Evolutionary conservation across 2,113 vertebrate species (phyloP), one percentile per base, ranked within the genome.

Genomic region (Leptodactylus fuscus): DNA sequence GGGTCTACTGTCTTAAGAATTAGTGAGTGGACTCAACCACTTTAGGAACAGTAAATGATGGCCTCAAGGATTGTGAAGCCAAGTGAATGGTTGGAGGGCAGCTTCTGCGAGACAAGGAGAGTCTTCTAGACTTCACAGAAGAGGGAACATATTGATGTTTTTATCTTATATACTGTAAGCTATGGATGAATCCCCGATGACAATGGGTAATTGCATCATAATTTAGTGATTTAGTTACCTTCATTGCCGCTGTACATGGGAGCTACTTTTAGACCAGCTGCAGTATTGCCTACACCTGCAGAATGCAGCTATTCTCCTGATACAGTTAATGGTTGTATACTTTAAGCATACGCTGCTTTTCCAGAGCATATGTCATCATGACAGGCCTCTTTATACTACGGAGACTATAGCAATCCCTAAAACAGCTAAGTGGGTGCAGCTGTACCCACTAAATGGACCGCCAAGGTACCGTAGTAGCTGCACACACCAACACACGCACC

Each of bases 231-330:
- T 20, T 20, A 16, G 29, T 18, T 34, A 34, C 20, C 15, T 67
- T 34, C 15, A 34, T 9, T 1, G 12, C 12, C 11, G 27, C 60
- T 62, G 29, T 32, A 62, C 29, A 67, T 18, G 62, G 62, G 1
- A 34, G 32, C 29, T 67, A 16, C 29, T 18, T 34, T 18, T 34
- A 67, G 62, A 36, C 29, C 62, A 67, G 62, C 62, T 67, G 62
- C 20, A 67, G 13, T 34, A 18, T 15, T 67, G 62, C 62, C 62
- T 32, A 34, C 62, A 67, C 62, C 29, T 67, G 62, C 62, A 67
- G 34, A 67, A 67, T 34, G 62, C 29, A 67, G 62, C 62, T 67
- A 67, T 20, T 34, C 62, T 67, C 62, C 16, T 67, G 29, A 67
- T 67, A 67, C 29, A 16, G 29, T 20, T 34, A 67, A 67, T 34